Evolutionary conservation across 2,113 vertebrate species (phyloP), one percentile per base, ranked within the genome.

Genomic region (Natator depressus): DNA sequence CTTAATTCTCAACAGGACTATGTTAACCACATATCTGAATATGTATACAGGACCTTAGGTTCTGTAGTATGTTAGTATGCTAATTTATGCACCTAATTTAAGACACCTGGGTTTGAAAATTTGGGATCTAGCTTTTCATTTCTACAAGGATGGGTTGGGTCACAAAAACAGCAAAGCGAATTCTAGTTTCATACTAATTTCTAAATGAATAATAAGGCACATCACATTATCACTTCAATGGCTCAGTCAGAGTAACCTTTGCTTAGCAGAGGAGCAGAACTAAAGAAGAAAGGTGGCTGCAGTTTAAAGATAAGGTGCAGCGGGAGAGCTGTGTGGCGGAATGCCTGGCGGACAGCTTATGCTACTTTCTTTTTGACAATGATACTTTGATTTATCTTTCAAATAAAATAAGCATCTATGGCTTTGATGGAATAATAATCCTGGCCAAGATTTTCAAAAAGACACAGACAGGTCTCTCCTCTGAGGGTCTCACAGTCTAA

Each of bases 381-480:
- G 65, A 29, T 69, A 69, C 8, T 38, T 86, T 87, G 72, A n/a
- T 87, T 75, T 80, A 49, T 80, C 80, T 84, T 87, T 53, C 10
- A 4, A 49, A 47, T 87, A 9, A 20, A 9, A 20, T 49, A 42
- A 89, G 49, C 29, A 53, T 8, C 24, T 25, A 25, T 24, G 17
- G 47, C 16, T 57, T 85, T 57, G 65, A 0, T 62, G 20, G 38
- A 94, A 75, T 75, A 62, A 53, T 59, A 54, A 83, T 72, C 82
- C n/a, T 75, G 80, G 13, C 19, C n/a, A 80, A 42, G 19, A 2
- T 49, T 80, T 87, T 89, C 19, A 75, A 87, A 80, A 59, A 62
- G 0, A 0, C 8, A 0, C 46, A 65, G 8, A n/a, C 13, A 19
- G 35, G 35, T 72, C 17, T 38, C 4, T 72, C 65, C 17, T 19